Evolutionary conservation across 2,888 invertebrate species (phyloP).

Genomic region (Brachypterus glaber): DNA sequence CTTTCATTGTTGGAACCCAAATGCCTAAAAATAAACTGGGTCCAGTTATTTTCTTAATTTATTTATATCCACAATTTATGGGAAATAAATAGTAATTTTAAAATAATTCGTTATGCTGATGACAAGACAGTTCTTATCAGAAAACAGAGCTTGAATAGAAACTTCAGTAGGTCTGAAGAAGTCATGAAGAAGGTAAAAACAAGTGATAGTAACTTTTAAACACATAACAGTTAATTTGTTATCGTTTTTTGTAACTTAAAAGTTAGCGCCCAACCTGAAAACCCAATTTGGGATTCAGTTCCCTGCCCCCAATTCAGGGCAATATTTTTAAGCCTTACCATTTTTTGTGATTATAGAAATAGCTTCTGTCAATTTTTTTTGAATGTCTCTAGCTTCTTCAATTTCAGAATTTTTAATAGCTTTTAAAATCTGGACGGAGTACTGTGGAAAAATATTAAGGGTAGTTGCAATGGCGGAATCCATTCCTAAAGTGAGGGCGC

Average conservation of each 20-base stretch:
- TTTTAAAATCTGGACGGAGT: slow-evolving; percentile 48
- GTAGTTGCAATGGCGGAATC: slow-evolving; percentile 63
- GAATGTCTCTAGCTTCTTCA: slow-evolving; percentile 45
- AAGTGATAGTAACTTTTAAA: not conserved
- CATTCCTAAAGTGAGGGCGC: slow-evolving; percentile 58
- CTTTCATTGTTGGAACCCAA: slow-evolving; percentile 64
- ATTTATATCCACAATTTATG: not conserved
- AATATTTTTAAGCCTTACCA: slow-evolving; percentile 41
- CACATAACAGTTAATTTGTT: not conserved
- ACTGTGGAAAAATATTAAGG: slow-evolving; percentile 55
- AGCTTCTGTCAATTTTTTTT: slow-evolving; percentile 42
- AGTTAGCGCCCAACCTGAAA: not conserved
- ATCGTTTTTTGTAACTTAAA: not conserved
- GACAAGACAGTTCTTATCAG: too few species aligned
- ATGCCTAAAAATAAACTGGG: slow-evolving; percentile 42
- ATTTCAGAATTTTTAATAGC: slow-evolving; percentile 40
- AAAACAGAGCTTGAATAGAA: too few species aligned
- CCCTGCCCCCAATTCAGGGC: too few species aligned
- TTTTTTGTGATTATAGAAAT: slow-evolving; percentile 43
- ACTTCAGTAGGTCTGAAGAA: too few species aligned
- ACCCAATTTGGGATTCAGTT: too few species aligned
- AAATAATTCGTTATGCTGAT: slow-evolving; percentile 6
- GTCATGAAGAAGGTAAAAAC: too few species aligned
- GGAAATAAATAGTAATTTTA: slow-evolving; percentile 9
- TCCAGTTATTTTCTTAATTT: too few species aligned